phyloP scores from a whole-genome alignment of 2,888 invertebrate species.

The Melanchra persicariae region DNA sequence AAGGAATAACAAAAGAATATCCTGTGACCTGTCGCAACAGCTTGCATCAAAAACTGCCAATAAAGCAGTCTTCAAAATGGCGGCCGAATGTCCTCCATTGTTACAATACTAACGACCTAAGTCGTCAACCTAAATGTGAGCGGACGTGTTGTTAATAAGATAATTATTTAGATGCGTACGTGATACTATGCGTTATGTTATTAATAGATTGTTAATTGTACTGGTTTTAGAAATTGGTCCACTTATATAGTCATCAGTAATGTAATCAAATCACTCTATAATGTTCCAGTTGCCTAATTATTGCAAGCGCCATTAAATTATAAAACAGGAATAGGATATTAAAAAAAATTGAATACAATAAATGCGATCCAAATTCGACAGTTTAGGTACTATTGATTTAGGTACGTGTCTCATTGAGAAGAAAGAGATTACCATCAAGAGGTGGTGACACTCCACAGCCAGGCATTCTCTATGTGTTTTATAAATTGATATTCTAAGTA shows the following conservation, averaged over 20 bases:
- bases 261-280: neutral
- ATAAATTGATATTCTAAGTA: too few relatives aligned
- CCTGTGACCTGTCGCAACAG: neutral
- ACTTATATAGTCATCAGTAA: neutral
- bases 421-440: too few relatives aligned
- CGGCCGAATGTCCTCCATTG: constrained; percentile 7
- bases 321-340: too few relatives aligned
- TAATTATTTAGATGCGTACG: constrained; percentile 16
- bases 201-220: constrained; percentile 18
- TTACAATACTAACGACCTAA: constrained; percentile 35
- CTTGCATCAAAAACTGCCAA: neutral
- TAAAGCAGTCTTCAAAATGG: constrained; percentile 16
- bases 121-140: constrained; percentile 42
- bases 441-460: too few relatives aligned
- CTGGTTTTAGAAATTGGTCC: neutral
- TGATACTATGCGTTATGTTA: constrained; percentile 24
- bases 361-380: too few relatives aligned
- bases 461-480: too few relatives aligned
- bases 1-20: neutral
- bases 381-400: too few relatives aligned
- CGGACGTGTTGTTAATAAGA: constrained; percentile 20
- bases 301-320: too few relatives aligned
- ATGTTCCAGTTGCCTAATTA: neutral
- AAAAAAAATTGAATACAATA: too few relatives aligned
- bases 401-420: too few relatives aligned